Conservation (phyloP, 2,888 invertebrate genomes). For the Lomographa bimaculata region DNA sequence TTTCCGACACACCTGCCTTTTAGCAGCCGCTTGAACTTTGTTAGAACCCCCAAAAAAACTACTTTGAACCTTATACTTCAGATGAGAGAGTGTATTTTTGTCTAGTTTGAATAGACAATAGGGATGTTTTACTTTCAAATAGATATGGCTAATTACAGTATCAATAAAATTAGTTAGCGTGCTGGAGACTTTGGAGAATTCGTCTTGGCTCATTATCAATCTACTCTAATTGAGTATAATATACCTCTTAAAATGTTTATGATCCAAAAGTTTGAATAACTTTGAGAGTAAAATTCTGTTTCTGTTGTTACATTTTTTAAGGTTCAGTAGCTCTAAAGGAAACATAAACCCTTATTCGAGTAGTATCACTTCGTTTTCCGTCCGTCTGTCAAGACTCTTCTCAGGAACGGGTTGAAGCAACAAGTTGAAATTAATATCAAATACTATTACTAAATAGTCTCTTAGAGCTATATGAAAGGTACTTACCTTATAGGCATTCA, state of each 20-base stretch:
- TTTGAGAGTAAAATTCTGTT: too few relatives aligned
- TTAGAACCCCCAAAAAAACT: not conserved
- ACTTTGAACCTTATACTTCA: constrained; percentile 17
- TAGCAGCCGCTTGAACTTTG: constrained; percentile 22
- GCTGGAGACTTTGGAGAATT: constrained; percentile 20
- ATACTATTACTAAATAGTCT: too few relatives aligned
- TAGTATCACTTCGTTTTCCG: too few relatives aligned
- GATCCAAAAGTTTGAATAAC: too few relatives aligned
- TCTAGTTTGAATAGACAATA: constrained; percentile 1
- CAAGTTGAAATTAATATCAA: too few relatives aligned
- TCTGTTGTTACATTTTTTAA: not conserved
- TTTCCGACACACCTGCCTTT: constrained; percentile 70
- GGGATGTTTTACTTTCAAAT: constrained; percentile 20
- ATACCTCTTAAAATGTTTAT: too few relatives aligned
- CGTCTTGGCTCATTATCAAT: constrained; percentile 23
- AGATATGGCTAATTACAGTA: constrained; percentile 27
- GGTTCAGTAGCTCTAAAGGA: too few relatives aligned
- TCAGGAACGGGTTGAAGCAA: too few relatives aligned
- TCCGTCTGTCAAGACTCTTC: too few relatives aligned
- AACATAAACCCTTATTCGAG: too few relatives aligned
- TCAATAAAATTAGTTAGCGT: constrained; percentile 28
- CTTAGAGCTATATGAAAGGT: too few relatives aligned
- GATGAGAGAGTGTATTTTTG: not conserved
- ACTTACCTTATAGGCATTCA: too few relatives aligned
- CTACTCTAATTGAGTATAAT: not conserved